Conservation (phyloP, 2,797 vertebrate species). For the Urocyon cinereoargenteus region DNA sequence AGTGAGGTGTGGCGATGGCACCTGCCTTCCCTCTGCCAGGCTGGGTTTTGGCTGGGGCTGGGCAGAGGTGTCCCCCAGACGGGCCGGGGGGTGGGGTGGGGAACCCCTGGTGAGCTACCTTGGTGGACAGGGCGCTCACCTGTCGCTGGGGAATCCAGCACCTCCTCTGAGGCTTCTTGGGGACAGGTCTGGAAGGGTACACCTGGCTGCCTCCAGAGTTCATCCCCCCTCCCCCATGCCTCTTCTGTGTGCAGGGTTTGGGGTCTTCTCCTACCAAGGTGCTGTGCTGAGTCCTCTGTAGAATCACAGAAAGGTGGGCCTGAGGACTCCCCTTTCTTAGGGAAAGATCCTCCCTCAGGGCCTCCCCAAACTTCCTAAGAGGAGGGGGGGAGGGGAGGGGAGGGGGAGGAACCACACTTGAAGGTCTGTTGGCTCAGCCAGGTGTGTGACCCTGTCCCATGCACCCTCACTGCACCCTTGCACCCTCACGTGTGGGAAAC, state of each 20-base stretch:
- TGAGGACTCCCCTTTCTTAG: neutral
- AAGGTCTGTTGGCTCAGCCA: neutral
- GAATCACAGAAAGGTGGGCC: neutral
- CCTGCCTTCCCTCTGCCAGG: neutral
- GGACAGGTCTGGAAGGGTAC: neutral
- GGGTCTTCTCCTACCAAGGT: neutral
- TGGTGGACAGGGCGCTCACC: fast-evolving
- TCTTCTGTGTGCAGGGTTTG: neutral
- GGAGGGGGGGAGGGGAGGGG: neutral
- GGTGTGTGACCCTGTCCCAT: no score
- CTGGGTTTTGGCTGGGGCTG: neutral
- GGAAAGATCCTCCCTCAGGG: neutral
- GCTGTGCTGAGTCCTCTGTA: neutral
- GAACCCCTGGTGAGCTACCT: neutral
- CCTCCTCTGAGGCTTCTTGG: neutral
- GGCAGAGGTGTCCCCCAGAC: neutral
- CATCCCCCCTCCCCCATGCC: no score
- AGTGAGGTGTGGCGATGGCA: no score
- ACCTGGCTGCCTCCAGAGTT: neutral
- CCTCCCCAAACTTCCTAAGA: neutral
- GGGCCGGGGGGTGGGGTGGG: neutral
- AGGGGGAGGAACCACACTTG: neutral
- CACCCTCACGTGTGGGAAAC: neutral
- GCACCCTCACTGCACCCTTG: no score
- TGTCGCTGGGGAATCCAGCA: neutral